Conservation (phyloP, 2,888 invertebrate genomes). For the Gymnoscelis rufifasciata region DNA sequence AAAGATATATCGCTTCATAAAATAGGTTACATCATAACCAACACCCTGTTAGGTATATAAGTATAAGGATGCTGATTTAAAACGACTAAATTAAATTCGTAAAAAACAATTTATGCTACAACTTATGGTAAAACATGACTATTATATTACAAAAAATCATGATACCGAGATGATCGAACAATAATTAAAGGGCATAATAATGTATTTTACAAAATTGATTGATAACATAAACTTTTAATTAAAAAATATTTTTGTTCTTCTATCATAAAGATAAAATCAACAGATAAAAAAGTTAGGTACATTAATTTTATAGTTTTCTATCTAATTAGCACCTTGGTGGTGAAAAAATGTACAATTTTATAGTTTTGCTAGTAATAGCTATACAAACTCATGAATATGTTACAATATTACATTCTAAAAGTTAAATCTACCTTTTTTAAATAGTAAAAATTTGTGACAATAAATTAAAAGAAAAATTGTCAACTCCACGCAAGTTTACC, state of each 20-base stretch:
- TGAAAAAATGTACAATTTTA: too few species aligned
- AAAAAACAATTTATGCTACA: conserved; percentile 1
- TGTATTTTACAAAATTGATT: too few species aligned
- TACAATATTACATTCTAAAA: too few species aligned
- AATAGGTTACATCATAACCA: conserved; percentile 73
- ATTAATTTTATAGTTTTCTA: too few species aligned
- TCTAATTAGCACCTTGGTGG: too few species aligned
- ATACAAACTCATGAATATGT: too few species aligned
- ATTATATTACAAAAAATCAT: not conserved
- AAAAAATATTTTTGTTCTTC: too few species aligned
- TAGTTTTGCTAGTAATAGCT: too few species aligned
- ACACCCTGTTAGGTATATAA: conserved; percentile 67
- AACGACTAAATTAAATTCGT: conserved; percentile 34
- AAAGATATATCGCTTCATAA: conserved; percentile 44
- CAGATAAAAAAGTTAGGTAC: too few species aligned
- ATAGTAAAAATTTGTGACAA: conserved; percentile 36
- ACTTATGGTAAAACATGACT: not conserved
- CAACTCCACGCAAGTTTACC: conserved; percentile 19
- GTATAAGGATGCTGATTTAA: conserved; percentile 62
- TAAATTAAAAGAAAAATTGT: conserved; percentile 41
- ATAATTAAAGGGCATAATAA: too few species aligned
- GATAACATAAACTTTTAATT: too few species aligned
- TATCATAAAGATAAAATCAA: too few species aligned
- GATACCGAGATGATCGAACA: not conserved
- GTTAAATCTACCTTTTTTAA: not conserved